Evolutionary conservation across 2,113 vertebrate species (phyloP).

Genomic region (Colistium nudipinnis): DNA sequence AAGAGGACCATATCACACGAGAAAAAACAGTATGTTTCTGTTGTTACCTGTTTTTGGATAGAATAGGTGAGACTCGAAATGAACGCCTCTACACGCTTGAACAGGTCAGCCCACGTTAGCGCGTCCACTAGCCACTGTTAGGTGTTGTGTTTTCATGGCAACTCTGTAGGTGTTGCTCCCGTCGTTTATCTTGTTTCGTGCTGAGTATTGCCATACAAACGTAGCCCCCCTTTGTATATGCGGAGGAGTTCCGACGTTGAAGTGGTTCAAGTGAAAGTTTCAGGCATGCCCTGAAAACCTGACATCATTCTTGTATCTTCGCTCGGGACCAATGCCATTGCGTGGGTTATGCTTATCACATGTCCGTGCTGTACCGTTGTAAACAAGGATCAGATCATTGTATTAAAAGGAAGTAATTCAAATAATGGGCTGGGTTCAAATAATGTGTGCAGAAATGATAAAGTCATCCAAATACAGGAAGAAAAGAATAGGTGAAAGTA

Average conservation of each 20-base stretch:
- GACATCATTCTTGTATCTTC: background rate
- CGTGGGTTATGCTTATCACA: background rate
- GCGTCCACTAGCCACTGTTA: conserved; percentile 30
- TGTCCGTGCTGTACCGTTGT: background rate
- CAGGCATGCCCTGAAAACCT: background rate
- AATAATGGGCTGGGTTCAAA: too few relatives aligned
- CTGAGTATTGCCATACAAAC: background rate
- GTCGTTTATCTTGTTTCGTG: background rate
- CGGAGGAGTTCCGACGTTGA: background rate
- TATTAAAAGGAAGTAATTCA: too few relatives aligned
- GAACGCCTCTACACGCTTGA: background rate
- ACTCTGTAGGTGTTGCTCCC: conserved; percentile 38
- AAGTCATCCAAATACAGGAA: background rate
- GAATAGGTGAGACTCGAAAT: background rate
- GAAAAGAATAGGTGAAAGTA: background rate
- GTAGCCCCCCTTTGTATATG: background rate
- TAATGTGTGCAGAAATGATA: background rate
- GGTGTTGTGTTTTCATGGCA: conserved; percentile 60
- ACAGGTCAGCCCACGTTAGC: conserved; percentile 22
- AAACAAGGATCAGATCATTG: too few relatives aligned
- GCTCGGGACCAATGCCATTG: background rate
- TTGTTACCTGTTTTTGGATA: background rate
- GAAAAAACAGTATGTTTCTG: background rate
- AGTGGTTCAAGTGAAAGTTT: background rate
- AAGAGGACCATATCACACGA: background rate